Evolutionary conservation across 2,113 vertebrate species (phyloP), one percentile per base, ranked within the genome.

Genomic region (Nothocercus nigrocapillus): DNA sequence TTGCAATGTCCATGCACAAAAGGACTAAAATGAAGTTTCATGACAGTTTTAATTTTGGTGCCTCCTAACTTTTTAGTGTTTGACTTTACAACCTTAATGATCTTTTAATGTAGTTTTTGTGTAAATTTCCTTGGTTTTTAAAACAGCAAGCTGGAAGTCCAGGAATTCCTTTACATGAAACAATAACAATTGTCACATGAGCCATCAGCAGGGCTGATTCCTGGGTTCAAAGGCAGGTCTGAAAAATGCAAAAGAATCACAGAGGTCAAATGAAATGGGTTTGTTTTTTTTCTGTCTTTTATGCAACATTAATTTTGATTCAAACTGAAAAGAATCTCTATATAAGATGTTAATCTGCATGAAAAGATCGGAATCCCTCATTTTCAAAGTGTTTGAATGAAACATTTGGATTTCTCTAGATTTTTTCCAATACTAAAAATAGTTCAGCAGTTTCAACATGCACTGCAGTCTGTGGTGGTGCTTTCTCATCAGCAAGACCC

Each of bases 391-490:
- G 21, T 61, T 56, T 34, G 14, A 91, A 70, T 30, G 13, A 86
- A 70, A 12, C 13, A 25, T 47, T 73, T 28, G 18, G n/a, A 32
- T 94, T 77, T 81, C 45, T 72, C 56, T 58, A 64, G 34, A 36
- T 80, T 80, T 77, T 56, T 88, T 40, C 17, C 20, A 36, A 24
- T 30, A 16, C 30, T 77, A 54, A 61, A 61, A 84, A 70, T 30
- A 8, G 1, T 74, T 70, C 1, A 1, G 30, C 19, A 42, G 32
- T 28, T 63, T 15, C 2, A 6, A 44, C 40, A 36, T 59, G 63
- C 0, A 0, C 49, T 27, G n/a, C 14, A 61, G 9, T 66, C 4
- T 1, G 30, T 32, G 38, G 6, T n/a, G 8, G 16, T 51, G 51
- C 19, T 28, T 88, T 88, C 54, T 83, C 18, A 27, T 62, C 40